Base-by-base conservation (phyloP, 2,797 vertebrate genomes). In the Tragopan temminckii region DNA sequence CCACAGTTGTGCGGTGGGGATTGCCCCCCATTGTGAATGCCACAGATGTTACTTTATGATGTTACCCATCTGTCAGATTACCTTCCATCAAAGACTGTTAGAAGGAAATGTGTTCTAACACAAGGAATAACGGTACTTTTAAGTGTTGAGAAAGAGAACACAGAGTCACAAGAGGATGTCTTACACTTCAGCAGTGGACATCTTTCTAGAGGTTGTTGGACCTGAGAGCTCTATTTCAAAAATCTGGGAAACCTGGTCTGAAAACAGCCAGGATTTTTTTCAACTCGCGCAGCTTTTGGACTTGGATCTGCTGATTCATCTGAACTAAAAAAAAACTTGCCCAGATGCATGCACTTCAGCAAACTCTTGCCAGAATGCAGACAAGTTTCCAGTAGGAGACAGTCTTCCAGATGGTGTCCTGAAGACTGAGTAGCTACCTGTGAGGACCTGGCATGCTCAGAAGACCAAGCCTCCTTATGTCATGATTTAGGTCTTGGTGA, bases 261-360 rank as follows among this genome's bases (percentile, higher is more conserved):
- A 58, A 94, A 24, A 66, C 38, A 62, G 50, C 57, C 33, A 86
- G 52, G 71, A 83, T 24, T 23, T 53, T 79, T 90, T 88, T 93
- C 68, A 85, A 86, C 71, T 89, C 78, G 31, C 1, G 0, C 31
- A 68, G 76, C 24, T 71, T 92, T 93, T 90, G 66, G 79, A 75
- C 35, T 72, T n/a, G 17, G 50, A 85, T 82, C 42, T 94, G 87
- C 84, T 95, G 85, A 94, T 64, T 94, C 69, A 88, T 75, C 62
- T 94, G 66, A 90, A 87, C 68, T 68, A 68, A 95, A 93, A 92
- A 27, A 68, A 89, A 27, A 15, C 76, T 84, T 80, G 42, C n/a
- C 66, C 80, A 92, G 78, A 78, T 3, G 8, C 45, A 55, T 58
- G 27, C 31, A 69, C 42, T 94, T 94, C 48, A 88, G 36, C 31